Evolutionary conservation across 2,888 invertebrate species (phyloP).

Genomic region (Brenthis ino): DNA sequence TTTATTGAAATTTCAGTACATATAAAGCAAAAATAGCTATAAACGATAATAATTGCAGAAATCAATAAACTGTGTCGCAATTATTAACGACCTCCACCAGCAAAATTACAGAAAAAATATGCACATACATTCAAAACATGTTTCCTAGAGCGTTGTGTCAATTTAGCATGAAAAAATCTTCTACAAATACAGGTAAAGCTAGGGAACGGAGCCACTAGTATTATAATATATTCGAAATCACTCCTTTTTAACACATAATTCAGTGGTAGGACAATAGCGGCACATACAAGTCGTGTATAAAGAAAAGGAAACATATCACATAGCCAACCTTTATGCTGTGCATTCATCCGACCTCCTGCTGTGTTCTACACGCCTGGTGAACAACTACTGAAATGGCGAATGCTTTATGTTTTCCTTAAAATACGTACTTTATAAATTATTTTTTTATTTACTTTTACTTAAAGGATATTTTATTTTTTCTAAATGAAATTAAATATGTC

Average conservation of each 20-base stretch:
- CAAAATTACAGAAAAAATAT: no score
- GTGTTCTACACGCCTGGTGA: constrained; percentile 61
- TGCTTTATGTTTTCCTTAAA: constrained; percentile 23
- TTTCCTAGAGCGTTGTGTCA: no score
- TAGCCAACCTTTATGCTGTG: constrained; percentile 64
- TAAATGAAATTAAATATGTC: no score
- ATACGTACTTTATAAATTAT: constrained; percentile 10
- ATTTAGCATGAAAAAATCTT: no score
- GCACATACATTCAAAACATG: no score
- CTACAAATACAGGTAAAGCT: no score
- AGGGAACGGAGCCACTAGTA: not conserved
- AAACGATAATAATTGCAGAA: no score
- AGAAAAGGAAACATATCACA: constrained; percentile 66
- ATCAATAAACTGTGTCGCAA: no score
- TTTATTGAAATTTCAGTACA: no score
- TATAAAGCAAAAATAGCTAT: no score
- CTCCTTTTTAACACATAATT: constrained; percentile 19
- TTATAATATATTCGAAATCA: constrained; percentile 1
- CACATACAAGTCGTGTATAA: constrained; percentile 60
- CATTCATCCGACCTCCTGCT: constrained; percentile 66
- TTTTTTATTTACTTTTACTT: not conserved
- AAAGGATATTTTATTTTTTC: no score
- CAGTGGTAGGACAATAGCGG: constrained; percentile 43
- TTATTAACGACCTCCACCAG: no score
- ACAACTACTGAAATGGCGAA: constrained; percentile 65